These are phyloP conservation scores for Venusia cambrica DNA, from an alignment of 2,888 invertebrate genomes.

Conservation along the genomic window DNA sequence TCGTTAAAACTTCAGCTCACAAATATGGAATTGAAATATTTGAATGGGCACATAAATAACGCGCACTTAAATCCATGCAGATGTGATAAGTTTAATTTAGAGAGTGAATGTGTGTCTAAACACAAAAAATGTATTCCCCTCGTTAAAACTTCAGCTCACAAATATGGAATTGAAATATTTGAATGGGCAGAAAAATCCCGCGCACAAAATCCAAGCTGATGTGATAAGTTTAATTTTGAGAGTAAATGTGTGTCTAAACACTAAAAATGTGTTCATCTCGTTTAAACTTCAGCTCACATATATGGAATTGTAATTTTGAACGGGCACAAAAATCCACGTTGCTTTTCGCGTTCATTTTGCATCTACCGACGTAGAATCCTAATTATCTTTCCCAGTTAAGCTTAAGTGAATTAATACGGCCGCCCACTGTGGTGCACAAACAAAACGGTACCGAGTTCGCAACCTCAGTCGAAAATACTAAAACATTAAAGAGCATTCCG, in stretches of 20 bases:
- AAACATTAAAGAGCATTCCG: constrained; percentile 77
- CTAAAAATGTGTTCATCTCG: constrained; percentile 65
- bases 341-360: constrained; percentile 79
- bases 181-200: constrained; percentile 64
- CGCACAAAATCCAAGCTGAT: constrained; percentile 26
- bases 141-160: constrained; percentile 75
- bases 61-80: constrained; percentile 26
- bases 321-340: constrained; percentile 76
- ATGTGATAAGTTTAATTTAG: constrained; percentile 45
- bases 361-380: constrained; percentile 79
- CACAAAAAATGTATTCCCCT: constrained; percentile 62
- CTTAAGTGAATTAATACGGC: constrained; percentile 80
- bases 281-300: constrained; percentile 75
- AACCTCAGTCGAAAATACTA: constrained; percentile 79
- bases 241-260: constrained; percentile 55
- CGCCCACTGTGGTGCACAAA: constrained; percentile 77
- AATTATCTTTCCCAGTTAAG: constrained; percentile 81
- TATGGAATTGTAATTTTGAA: constrained; percentile 79
- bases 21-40: constrained; percentile 79
- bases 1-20: constrained; percentile 75
- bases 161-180: constrained; percentile 79
- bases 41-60: constrained; percentile 66
- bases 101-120: constrained; percentile 54
- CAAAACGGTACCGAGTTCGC: constrained; percentile 75
- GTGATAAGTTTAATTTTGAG: constrained; percentile 45